Base-by-base conservation (phyloP, 2,797 vertebrate genomes). In the Notolepis coatsorum region DNA sequence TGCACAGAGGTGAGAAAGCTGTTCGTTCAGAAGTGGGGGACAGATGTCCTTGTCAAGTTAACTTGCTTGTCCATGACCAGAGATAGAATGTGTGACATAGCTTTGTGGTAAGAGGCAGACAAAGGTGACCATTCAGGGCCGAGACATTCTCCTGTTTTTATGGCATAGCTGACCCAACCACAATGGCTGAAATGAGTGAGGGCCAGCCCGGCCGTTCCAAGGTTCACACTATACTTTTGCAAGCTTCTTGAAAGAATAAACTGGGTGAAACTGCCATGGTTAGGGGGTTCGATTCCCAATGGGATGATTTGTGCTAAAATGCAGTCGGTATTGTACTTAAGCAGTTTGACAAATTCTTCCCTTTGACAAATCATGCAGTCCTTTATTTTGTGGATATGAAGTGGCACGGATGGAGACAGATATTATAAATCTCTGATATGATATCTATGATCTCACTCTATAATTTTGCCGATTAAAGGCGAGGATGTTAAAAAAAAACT, bases 401-500 rank as follows among this genome's bases (percentile, higher is more conserved):
- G 20, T 15, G n/a, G 3, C 39, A 28, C 17, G 68, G 75, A 67
- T 38, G 53, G 20, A 74, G 45, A 38, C 43, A 49, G 68, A 82
- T 52, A 63, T 51, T 47, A 56, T 69, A 67, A 79, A 80, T 66
- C 68, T 74, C 17, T 72, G 46, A 74, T 64, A 68, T 72, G 46
- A 74, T 64, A 68, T 63, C 39, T 18, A 13, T 53, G 27, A 64
- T 37, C 45, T 61, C 18, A 59, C 27, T 59, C 12, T 60, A 23
- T 45, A 74, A 81, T 83, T 81, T 80, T 73, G 54, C 68, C 60
- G 55, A 75, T 71, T 67, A 66, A 59, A 61, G 57, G 5, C 31
- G 13, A 25, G 5, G 17, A 50, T 23, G 56, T 3, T n/a, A 39
- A 20, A 51, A n/a, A 56, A 57, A 56, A 7, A 9, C 18, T 10